Evolutionary conservation across 2,888 invertebrate species (phyloP).

Genomic region (Orthonevra nobilis): DNA sequence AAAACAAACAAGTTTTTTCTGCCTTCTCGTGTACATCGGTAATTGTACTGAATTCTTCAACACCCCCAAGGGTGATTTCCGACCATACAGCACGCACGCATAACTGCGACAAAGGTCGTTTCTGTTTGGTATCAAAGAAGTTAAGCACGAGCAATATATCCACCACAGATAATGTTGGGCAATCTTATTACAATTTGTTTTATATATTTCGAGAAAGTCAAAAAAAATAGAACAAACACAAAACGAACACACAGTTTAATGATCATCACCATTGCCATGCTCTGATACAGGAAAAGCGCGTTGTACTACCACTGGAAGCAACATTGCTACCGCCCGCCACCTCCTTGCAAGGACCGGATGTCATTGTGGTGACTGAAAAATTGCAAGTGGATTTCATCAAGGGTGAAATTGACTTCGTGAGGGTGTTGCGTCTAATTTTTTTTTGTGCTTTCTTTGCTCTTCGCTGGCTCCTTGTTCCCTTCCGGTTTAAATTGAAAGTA

Average conservation of each 20-base stretch:
- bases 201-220: slow-evolving; percentile 20
- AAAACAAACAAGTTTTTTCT: slow-evolving; percentile 37
- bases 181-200: slow-evolving; percentile 61
- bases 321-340: not conserved
- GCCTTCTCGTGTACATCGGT: slow-evolving; percentile 21
- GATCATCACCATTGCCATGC: slow-evolving; percentile 43
- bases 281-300: slow-evolving; percentile 27
- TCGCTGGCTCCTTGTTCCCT: slow-evolving; percentile 33
- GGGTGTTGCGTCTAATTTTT: slow-evolving; percentile 67
- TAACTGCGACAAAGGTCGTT: slow-evolving; percentile 32
- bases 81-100: slow-evolving; percentile 33
- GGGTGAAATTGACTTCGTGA: slow-evolving; percentile 70
- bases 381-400: slow-evolving; percentile 70
- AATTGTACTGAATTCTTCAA: slow-evolving; percentile 28
- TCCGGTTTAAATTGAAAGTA: slow-evolving; percentile 61
- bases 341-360: slow-evolving; percentile 35
- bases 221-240: slow-evolving; percentile 32
- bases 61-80: slow-evolving; percentile 31
- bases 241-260: slow-evolving; percentile 55
- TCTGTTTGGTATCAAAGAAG: slow-evolving; percentile 5
- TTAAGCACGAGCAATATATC: slow-evolving; percentile 35
- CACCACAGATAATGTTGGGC: slow-evolving; percentile 28
- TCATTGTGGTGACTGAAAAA: slow-evolving; percentile 67
- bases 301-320: slow-evolving; percentile 39
- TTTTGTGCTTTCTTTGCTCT: slow-evolving; percentile 8